Evolutionary conservation across 1,140 invertebrate genomes (phyloP).

Genomic region (Heliconius nattereri): DNA sequence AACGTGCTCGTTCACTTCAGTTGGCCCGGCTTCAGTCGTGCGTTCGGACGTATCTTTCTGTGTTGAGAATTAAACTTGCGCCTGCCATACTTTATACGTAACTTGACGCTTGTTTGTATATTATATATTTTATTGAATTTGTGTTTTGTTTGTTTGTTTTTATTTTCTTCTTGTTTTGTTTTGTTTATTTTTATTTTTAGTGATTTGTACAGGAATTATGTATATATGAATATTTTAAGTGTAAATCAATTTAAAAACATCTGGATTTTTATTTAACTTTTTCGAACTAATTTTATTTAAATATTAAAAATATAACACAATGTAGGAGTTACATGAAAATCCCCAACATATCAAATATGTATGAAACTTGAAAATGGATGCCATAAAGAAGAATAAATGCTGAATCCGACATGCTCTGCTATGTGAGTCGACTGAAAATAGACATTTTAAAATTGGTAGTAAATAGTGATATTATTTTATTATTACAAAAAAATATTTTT

Average conservation of each 20-base stretch:
- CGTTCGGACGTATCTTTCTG: constrained; percentile 6
- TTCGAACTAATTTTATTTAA: neutral
- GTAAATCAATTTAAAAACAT: no score
- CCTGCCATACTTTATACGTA: constrained; percentile 32
- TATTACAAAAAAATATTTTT: neutral
- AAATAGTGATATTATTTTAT: neutral
- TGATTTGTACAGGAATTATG: no score
- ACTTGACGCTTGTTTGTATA: neutral
- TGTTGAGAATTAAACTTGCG: neutral
- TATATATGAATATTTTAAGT: neutral
- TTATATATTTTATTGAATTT: neutral
- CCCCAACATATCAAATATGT: neutral
- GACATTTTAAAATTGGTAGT: neutral
- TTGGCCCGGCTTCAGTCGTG: constrained; percentile 9
- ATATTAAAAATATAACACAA: neutral
- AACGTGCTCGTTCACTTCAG: constrained; percentile 23
- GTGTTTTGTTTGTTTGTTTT: constrained; percentile 4
- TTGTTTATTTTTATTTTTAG: no score
- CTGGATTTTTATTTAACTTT: neutral
- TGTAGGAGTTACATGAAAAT: neutral
- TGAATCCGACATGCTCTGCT: constrained; percentile 64
- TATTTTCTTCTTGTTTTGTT: neutral
- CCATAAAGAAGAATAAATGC: constrained; percentile 47
- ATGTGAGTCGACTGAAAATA: constrained; percentile 56
- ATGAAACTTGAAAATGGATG: constrained; percentile 45